A percentile compares a stretch with the other conserved stretches of the same genome.
phyloP scores from a whole-genome alignment of 2,888 invertebrate species.

The Oxyteleia sp. region DNA sequence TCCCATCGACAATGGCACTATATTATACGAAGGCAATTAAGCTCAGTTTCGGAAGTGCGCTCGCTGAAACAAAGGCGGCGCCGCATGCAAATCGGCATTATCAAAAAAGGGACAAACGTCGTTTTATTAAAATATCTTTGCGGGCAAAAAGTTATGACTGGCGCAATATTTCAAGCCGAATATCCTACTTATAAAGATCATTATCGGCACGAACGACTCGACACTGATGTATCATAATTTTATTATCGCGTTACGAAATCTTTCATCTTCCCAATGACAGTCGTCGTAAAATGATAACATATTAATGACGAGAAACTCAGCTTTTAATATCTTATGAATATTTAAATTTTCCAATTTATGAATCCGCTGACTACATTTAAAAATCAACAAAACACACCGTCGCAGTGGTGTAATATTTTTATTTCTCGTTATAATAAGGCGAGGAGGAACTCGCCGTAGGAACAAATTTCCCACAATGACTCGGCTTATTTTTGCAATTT shows the following conservation, averaged over 20 bases:
- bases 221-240: conserved; percentile 52
- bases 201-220: conserved; percentile 58
- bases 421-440: not conserved
- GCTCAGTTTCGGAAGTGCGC: conserved; percentile 78
- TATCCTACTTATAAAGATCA: conserved; percentile 81
- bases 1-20: conserved; percentile 79
- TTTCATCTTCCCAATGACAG: conserved; percentile 16
- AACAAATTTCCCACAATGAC: conserved; percentile 33
- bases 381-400: not conserved
- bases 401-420: not conserved
- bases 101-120: conserved; percentile 69
- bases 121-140: conserved; percentile 53
- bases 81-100: conserved; percentile 83
- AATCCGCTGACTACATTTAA: not conserved
- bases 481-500: conserved; percentile 34
- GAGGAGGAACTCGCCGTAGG: not conserved
- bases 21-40: conserved; percentile 81
- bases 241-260: conserved; percentile 36
- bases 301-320: conserved; percentile 20
- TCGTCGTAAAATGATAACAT: conserved; percentile 48
- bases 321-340: conserved; percentile 44
- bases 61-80: conserved; percentile 78
- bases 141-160: conserved; percentile 82
- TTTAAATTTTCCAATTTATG: conserved; percentile 8
- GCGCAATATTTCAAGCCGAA: conserved; percentile 83